Base-by-base conservation (phyloP, 2,888 invertebrate species). In the Clepsis dumicolana region DNA sequence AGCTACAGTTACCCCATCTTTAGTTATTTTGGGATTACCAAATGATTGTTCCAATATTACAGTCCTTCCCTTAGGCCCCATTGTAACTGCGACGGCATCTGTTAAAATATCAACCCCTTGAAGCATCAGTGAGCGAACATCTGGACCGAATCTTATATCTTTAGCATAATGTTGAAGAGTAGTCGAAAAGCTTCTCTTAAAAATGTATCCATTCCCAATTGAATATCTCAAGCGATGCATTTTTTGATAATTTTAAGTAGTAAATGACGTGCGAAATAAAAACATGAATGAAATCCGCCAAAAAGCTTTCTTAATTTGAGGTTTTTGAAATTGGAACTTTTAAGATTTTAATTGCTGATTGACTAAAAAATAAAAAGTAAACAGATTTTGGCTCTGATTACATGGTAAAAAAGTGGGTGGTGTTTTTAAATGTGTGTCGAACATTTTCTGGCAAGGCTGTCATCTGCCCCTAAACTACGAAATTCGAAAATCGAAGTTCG, bases 11-110 rank as follows among this genome's bases (percentile, higher is more conserved):
- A 99, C 99, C 72, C 99, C 99, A 89, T 99, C 99, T 93, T 99
- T 99, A n/a, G 99, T 99, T 80, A 99, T 99, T 94, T 99, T 99
- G 7, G 99, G 99, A 66, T 98, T 97, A 14, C 99, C 99, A 97
- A 98, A 98, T 27, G 97, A 96, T 90, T 99, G 99, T 91, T 99
- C 99, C 77, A 99, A 95, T 78, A 99, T 99, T 5, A 99, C 99
- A 88, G 99, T 99, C 67, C 99, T 96, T 14, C 99, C 99, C 81
- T 99, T 99, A 60, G 99, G 99, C 16, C 99, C 99, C 99, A 99
- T 98, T 10, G 99, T 99, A 27, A 99, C 98, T 18, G 99, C 99
- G 18, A 99, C 99, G 61, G 99, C 99, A 94, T 99, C 99, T 21
- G 99, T 98, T 71, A 99, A 94, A 62, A 99, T 96, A 91, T 99